These are phyloP conservation scores for Chrysaora quinquecirrha DNA, from an alignment of 30 jellyfish, hydroid and myxozoan genomes.

Conservation along the genomic window DNA sequence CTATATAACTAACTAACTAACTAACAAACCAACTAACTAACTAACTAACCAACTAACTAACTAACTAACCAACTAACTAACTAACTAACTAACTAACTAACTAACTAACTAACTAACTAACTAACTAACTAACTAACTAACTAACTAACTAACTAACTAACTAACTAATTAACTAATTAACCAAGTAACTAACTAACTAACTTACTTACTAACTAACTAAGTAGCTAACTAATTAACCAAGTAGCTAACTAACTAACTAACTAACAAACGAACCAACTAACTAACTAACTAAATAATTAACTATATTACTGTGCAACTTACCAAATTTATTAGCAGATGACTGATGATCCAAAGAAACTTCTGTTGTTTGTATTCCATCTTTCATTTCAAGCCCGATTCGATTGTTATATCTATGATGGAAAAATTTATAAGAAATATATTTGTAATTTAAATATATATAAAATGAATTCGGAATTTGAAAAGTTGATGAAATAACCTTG, in stretches of 20 bases:
- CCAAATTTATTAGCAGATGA: slow-evolving; percentile 56
- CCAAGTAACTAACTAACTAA: no score
- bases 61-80: not conserved
- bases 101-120: not conserved
- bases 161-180: no score
- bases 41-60: no score
- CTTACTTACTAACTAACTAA: no score
- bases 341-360: slow-evolving; percentile 61
- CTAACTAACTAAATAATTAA: not conserved
- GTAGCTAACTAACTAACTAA: no score
- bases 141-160: no score
- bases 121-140: no score
- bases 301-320: slow-evolving; percentile 37
- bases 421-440: not conserved
- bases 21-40: no score
- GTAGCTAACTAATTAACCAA: no score
- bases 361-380: slow-evolving; percentile 37
- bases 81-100: not conserved
- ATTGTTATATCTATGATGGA: slow-evolving; percentile 33
- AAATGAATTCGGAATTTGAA: not conserved
- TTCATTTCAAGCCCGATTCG: slow-evolving; percentile 69
- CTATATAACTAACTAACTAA: no score
- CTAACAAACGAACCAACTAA: no score
- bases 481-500: slow-evolving; percentile 28
- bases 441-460: not conserved